These are phyloP conservation scores for Chionodraco myersi DNA, from an alignment of 2,113 vertebrate genomes.

Conservation along the genomic window DNA sequence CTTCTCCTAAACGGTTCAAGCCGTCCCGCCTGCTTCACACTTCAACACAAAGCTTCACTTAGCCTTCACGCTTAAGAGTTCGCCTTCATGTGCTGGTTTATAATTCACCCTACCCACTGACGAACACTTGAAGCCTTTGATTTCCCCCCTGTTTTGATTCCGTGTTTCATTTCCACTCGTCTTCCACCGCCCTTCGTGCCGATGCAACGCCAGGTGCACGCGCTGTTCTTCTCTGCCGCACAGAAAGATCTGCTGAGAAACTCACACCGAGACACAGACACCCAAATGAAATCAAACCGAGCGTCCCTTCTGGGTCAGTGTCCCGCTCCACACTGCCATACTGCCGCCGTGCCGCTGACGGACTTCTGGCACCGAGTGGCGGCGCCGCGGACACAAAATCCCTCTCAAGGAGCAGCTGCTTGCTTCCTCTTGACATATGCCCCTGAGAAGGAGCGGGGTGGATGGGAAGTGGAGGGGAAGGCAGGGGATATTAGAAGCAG, in stretches of 20 bases:
- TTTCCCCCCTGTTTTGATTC: constrained; percentile 6
- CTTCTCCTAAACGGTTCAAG: neutral
- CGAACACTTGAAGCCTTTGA: neutral
- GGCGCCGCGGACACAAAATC: constrained; percentile 61
- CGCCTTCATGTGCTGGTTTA: constrained; percentile 4
- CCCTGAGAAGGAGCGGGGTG: constrained; percentile 63
- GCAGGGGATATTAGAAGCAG: constrained; percentile 48
- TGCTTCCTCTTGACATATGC: constrained; percentile 81
- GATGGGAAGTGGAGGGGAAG: constrained; percentile 46
- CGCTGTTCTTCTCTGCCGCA: neutral
- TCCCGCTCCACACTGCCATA: constrained; percentile 62
- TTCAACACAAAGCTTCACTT: constrained; percentile 18
- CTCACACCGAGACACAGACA: constrained; percentile 38
- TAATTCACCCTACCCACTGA: constrained; percentile 10
- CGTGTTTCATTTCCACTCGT: constrained; percentile 8
- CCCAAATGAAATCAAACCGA: constrained; percentile 45
- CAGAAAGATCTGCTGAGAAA: constrained; percentile 14
- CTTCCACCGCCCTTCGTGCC: constrained; percentile 11
- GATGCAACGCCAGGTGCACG: constrained; percentile 32
- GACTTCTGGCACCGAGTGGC: constrained; percentile 64
- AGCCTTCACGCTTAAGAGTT: constrained; percentile 38
- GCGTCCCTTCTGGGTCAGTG: constrained; percentile 47
- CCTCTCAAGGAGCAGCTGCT: constrained; percentile 82
- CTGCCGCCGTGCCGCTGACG: constrained; percentile 54
- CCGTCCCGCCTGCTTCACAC: constrained; percentile 30